Base-by-base conservation (phyloP, 2,797 vertebrate species). In the Micropoecilia bifurca region DNA sequence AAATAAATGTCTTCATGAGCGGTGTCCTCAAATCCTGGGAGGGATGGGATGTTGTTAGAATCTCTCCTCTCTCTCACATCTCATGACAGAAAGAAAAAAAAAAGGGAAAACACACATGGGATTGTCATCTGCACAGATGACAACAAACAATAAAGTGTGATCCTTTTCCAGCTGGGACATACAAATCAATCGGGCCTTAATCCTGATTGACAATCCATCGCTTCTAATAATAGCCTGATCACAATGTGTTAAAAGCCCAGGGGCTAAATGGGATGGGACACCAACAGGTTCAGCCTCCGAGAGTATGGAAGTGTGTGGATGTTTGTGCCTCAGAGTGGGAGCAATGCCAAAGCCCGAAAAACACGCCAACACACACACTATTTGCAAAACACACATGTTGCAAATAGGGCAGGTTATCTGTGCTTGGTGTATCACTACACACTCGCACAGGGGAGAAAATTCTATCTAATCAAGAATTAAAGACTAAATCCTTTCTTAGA, bases 391-490 rank as follows among this genome's bases (percentile, higher is more conserved):
- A 59, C 81, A 75, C 69, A 71, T 78, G 75, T 75, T 71, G 43
- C 78, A 61, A 85, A 75, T 22, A 82, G 80, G 80, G 47, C 81
- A 92, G 92, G 92, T 94, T 91, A 88, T 91, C 89, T 90, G 84
- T 83, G 90, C 87, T 80, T 83, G 73, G 88, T 88, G 90, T 92
- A 93, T 90, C 92, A 87, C 82, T 84, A 84, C 45, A 88, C 88
- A 92, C 80, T 83, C 79, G 84, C 89, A 89, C 89, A 90, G 90
- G 88, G 88, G 89, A 95, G 91, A 93, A 93, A 94, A 95, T 95
- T 96, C 93, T 88, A 93, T 96, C 93, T 96, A 95, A 96, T 96
- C 95, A 95, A 96, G 95, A 96, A 95, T 96, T 95, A 95, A 95
- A 94, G 91, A 93, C 83, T 92, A 96, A 96, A 96, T 96, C 96